phyloP scores from a whole-genome alignment of 2,113 vertebrate species.

The Brachionichthys hirsutus region DNA sequence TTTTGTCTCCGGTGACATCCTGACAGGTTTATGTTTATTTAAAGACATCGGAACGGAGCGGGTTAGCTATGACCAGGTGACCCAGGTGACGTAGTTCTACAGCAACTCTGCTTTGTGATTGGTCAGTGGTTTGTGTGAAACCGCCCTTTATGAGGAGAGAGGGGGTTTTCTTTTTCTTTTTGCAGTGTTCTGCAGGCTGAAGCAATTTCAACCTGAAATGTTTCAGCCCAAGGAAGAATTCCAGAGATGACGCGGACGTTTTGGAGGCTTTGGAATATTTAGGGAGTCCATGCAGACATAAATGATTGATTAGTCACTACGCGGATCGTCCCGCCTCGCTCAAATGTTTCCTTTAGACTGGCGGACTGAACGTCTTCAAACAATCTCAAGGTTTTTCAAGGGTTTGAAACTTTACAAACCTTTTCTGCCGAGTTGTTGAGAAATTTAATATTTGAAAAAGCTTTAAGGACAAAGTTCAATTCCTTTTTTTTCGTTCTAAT shows the following conservation, averaged over 20 bases:
- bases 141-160: no score
- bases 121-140: no score
- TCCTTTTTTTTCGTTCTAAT: no score
- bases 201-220: background rate
- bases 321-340: background rate
- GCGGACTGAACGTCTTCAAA: background rate
- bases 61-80: background rate
- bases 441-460: background rate
- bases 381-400: constrained; percentile 8
- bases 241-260: background rate
- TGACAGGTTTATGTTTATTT: constrained; percentile 61
- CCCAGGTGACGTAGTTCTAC: background rate
- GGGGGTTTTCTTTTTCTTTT: no score
- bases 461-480: background rate
- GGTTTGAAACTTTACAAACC: background rate
- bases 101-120: background rate
- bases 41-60: constrained; percentile 34
- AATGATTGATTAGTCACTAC: background rate
- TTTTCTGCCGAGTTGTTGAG: background rate
- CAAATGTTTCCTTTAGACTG: no score
- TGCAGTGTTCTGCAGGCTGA: no score
- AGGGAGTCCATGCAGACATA: background rate
- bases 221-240: background rate
- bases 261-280: background rate
- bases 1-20: constrained; percentile 45